phyloP scores from a whole-genome alignment of 53 echinoderm and acorn worm genomes.

The Actinopyga echinites region DNA sequence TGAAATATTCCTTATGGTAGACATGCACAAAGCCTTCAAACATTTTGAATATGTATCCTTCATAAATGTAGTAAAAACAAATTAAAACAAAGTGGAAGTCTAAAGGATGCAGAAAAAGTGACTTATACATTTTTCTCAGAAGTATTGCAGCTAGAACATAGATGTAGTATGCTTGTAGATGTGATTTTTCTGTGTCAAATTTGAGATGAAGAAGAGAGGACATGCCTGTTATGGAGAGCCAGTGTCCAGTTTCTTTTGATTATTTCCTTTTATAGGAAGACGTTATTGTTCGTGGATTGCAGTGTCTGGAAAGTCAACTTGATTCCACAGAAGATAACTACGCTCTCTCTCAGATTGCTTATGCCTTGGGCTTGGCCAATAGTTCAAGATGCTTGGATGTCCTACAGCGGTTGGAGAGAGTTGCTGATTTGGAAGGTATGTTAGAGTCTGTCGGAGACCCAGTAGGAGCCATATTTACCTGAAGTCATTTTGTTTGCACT shows the following conservation, averaged over 20 bases:
- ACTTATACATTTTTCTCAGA: too few species aligned
- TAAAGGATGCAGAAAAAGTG: too few species aligned
- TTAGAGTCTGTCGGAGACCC: neutral
- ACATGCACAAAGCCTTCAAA: neutral
- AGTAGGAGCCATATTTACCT: neutral
- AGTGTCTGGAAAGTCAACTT: conserved; percentile 47
- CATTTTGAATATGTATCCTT: neutral
- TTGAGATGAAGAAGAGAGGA: too few species aligned
- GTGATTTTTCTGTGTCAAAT: too few species aligned
- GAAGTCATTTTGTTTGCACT: neutral
- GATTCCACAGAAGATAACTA: conserved; percentile 66
- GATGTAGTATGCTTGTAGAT: too few species aligned
- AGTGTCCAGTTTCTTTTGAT: too few species aligned
- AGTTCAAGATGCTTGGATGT: conserved; percentile 37
- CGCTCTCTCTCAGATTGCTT: conserved; percentile 73
- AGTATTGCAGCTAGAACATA: too few species aligned
- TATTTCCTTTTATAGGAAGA: conserved; percentile 14
- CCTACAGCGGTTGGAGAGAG: conserved; percentile 61
- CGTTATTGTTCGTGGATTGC: conserved; percentile 34
- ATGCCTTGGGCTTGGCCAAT: conserved; percentile 64
- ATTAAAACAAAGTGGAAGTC: too few species aligned
- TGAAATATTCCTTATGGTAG: neutral
- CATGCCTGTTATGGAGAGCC: too few species aligned
- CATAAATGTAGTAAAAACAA: too few species aligned
- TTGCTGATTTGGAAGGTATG: conserved; percentile 44